Evolutionary conservation across 2,888 invertebrate species (phyloP).

Genomic region (Pasiphila rectangulata): DNA sequence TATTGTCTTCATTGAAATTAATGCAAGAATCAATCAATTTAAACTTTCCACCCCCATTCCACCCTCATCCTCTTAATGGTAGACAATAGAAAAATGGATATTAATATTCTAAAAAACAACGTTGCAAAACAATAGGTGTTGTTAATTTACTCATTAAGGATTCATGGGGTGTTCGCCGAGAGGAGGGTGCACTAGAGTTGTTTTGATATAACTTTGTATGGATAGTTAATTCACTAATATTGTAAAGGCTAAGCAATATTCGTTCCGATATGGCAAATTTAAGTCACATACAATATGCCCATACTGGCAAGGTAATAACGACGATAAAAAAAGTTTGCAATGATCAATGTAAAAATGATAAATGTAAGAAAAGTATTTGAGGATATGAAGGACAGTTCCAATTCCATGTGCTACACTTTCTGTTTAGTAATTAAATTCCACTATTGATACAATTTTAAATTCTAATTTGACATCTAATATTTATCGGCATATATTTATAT

Average conservation of each 20-base stretch:
- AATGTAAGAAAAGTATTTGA: background rate
- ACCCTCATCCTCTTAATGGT: conserved; percentile 37
- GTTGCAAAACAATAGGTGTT: conserved; percentile 75
- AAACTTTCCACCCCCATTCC: conserved; percentile 53
- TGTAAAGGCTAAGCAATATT: background rate
- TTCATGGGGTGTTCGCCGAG: conserved; percentile 64
- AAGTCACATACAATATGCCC: no score
- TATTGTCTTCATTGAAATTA: conserved; percentile 79
- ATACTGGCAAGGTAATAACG: no score
- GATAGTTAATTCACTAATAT: conserved; percentile 22
- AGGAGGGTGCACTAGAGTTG: conserved; percentile 39
- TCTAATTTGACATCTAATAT: conserved; percentile 15
- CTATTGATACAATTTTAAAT: background rate
- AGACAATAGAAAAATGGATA: conserved; percentile 73
- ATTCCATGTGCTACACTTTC: background rate
- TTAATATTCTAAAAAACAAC: conserved; percentile 78
- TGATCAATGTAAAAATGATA: no score
- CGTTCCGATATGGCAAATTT: background rate
- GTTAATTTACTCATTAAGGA: conserved; percentile 79
- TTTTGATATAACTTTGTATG: conserved; percentile 46
- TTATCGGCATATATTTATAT: no score
- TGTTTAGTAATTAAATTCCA: background rate
- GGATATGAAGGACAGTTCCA: background rate
- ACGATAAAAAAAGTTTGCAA: no score
- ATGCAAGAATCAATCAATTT: conserved; percentile 78